A percentile compares a stretch with the other conserved stretches of the same genome.
phyloP scores from a whole-genome alignment of 2,113 vertebrate genomes.

The Poecilia latipinna region DNA sequence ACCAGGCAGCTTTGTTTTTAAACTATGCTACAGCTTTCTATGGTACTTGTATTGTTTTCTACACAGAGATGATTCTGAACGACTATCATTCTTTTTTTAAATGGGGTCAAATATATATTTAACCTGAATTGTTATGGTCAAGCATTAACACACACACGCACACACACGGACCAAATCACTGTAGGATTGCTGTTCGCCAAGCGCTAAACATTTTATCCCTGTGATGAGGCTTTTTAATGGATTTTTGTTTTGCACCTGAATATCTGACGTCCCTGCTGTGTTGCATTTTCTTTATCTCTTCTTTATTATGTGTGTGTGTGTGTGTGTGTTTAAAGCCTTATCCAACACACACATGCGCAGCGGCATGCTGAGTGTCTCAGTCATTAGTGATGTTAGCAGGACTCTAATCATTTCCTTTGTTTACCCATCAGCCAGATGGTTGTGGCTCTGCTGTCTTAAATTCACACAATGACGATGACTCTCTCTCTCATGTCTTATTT shows the following conservation, averaged over 20 bases:
- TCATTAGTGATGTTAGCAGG: slow-evolving; percentile 54
- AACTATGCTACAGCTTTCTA: too few relatives aligned
- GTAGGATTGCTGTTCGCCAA: too few relatives aligned
- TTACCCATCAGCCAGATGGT: slow-evolving; percentile 60
- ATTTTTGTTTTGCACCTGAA: background rate
- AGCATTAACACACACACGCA: too few relatives aligned
- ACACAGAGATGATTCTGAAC: too few relatives aligned
- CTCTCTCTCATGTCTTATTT: background rate
- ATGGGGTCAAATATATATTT: too few relatives aligned
- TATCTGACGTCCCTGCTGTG: background rate
- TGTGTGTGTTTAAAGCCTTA: background rate
- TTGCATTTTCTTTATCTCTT: slow-evolving; percentile 1
- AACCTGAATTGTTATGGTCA: too few relatives aligned
- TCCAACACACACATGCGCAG: background rate
- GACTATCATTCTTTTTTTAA: too few relatives aligned
- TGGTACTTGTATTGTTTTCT: too few relatives aligned
- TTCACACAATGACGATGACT: slow-evolving; percentile 20
- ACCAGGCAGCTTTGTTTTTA: too few relatives aligned
- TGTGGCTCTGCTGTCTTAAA: slow-evolving; percentile 33
- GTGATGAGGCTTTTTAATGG: background rate
- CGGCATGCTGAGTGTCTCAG: slow-evolving; percentile 16
- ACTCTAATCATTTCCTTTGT: slow-evolving; percentile 54
- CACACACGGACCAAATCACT: too few relatives aligned
- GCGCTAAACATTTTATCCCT: background rate
- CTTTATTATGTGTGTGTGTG: background rate